Evolutionary conservation across 2,888 invertebrate species (phyloP).

Genomic region (Microdon myrmicae): DNA sequence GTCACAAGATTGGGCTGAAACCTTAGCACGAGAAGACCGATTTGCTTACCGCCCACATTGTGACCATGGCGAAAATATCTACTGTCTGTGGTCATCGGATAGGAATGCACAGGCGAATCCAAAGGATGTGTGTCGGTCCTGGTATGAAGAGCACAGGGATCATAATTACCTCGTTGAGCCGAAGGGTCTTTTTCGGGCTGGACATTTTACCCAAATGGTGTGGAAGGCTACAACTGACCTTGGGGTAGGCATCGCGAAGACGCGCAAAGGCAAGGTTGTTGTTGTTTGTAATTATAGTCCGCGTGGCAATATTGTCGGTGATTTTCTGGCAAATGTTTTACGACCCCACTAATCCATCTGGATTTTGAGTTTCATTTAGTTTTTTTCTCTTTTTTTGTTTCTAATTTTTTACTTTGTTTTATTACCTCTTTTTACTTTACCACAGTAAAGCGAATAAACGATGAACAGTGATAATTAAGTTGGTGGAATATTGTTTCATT

Average conservation of each 20-base stretch:
- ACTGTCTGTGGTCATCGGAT: constrained; percentile 70
- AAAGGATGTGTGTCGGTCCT: constrained; percentile 68
- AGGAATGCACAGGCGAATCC: constrained; percentile 68
- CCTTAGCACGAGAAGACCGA: constrained; percentile 72
- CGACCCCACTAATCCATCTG: constrained; percentile 46
- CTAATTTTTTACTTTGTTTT: constrained; percentile 11
- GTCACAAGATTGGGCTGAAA: constrained; percentile 79
- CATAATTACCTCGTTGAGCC: constrained; percentile 68
- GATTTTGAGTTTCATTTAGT: neutral
- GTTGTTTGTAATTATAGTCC: constrained; percentile 71
- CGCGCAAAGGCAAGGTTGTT: constrained; percentile 80
- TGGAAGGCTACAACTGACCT: constrained; percentile 77
- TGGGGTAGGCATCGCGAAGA: constrained; percentile 78
- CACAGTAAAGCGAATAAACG: too few species aligned
- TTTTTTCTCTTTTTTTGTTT: neutral
- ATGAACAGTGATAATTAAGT: too few species aligned
- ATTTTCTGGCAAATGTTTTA: constrained; percentile 55
- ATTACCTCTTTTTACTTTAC: too few species aligned
- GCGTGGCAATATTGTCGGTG: constrained; percentile 56
- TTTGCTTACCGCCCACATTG: constrained; percentile 75
- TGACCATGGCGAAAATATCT: constrained; percentile 73
- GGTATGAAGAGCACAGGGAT: constrained; percentile 72
- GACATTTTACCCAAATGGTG: constrained; percentile 79
- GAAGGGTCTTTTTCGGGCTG: constrained; percentile 68
- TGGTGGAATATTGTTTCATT: too few species aligned